phyloP scores from a whole-genome alignment of 2,797 vertebrate genomes.

The Sebastes kiyomatsui region DNA sequence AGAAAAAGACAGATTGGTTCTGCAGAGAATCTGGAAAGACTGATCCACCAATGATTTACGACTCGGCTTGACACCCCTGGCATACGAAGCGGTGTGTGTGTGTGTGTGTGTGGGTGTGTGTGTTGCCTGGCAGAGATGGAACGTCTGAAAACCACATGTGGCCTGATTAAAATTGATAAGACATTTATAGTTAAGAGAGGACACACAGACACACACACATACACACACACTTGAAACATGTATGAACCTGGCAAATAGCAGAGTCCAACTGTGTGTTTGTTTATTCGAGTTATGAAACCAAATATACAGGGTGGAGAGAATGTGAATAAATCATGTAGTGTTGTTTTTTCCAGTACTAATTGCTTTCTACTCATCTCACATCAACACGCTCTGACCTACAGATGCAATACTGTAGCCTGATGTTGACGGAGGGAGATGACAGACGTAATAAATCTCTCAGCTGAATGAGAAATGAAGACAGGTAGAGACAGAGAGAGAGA shows the following conservation, averaged over 20 bases:
- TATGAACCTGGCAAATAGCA: slow-evolving; percentile 8
- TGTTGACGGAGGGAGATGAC: slow-evolving; percentile 11
- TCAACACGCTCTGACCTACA: neutral
- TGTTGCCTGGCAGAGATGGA: slow-evolving; percentile 46
- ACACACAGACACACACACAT: neutral
- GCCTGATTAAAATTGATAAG: slow-evolving; percentile 67
- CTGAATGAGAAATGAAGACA: slow-evolving; percentile 5
- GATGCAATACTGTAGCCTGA: neutral
- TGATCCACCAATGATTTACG: slow-evolving; percentile 72
- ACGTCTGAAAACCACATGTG: slow-evolving; percentile 58
- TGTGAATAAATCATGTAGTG: neutral
- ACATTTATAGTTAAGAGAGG: slow-evolving; percentile 31
- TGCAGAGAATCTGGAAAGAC: slow-evolving; percentile 60
- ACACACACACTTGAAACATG: neutral
- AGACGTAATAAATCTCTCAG: slow-evolving; percentile 13
- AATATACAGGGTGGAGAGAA: neutral
- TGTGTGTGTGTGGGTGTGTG: neutral
- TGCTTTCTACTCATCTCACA: neutral
- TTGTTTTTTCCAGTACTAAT: neutral
- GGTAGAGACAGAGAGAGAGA: slow-evolving; percentile 8
- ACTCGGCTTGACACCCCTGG: slow-evolving; percentile 60
- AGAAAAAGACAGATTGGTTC: slow-evolving; percentile 35
- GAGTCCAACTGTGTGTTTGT: slow-evolving; percentile 4
- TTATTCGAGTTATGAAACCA: slow-evolving; percentile 16
- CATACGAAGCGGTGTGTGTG: slow-evolving; percentile 8